Base-by-base conservation (phyloP, 2,113 vertebrate genomes). In the Cariama cristata region DNA sequence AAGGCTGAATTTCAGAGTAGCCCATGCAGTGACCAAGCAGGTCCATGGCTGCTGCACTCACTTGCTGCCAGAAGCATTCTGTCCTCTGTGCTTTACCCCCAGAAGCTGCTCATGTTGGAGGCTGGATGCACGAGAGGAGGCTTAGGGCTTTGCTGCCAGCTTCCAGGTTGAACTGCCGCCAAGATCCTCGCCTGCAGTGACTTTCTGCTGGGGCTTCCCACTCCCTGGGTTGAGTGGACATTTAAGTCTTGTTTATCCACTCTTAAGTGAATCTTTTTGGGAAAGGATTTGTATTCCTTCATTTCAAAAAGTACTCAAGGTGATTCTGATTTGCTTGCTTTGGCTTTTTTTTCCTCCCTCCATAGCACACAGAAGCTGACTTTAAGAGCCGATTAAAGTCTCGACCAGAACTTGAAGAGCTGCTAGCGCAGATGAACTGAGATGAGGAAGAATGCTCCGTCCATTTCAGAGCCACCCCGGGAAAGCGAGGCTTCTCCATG, bases 341-440 rank as follows among this genome's bases (percentile, higher is more conserved):
- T 38, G 68, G 0, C 32, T 42, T 3, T 38, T n/a, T n/a, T 7
- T 68, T 52, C 81, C 45, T 55, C 85, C 52, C 93, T 86, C 50
- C 69, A 10, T 80, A 99, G 99, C 99, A 99, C 97, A 98, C 98
- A 0, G 98, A 99, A 91, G 98, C 93, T 2, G 99, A 99, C 63
- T 99, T 98, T 98, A 98, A 98, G 24, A 96, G 97, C 33, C 98
- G 99, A 1, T 97, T 99, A 71, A 99, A 99, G 97, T 47, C 96
- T 5, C 98, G 99, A n/a, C 98, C 99, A 3, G 99, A 99, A 79
- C 97, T 99, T n/a, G 99, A 99, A 79, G 99, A 98, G 79, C 98
- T 99, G n/a, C 86, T 98, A 20, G 98, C 99, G 22, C 98, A 98
- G 95, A 94, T 99, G 56, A 98, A 63, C 93, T 99, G 98, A 98